A percentile compares a stretch with the other conserved stretches of the same genome.
phyloP scores from a whole-genome alignment of 1,140 invertebrate species.

The Eciton burchellii region DNA sequence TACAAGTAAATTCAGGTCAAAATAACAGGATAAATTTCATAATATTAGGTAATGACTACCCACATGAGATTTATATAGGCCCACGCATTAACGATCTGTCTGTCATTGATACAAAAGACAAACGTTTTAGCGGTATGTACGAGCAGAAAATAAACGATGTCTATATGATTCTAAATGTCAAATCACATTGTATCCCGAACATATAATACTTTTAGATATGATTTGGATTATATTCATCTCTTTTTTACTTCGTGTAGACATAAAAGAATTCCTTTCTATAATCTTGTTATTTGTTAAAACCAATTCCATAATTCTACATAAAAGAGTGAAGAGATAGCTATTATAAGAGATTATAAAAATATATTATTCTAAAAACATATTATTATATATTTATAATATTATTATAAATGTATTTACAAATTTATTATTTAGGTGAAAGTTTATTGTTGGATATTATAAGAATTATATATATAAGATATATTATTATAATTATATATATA shows the following conservation, averaged over 20 bases:
- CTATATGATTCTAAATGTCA: conserved; percentile 78
- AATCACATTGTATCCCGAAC: conserved; percentile 76
- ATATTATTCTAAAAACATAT: too few species aligned
- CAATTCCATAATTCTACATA: neutral
- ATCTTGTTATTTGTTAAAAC: neutral
- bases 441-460: too few species aligned
- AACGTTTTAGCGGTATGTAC: conserved; percentile 44
- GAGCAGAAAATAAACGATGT: conserved; percentile 51
- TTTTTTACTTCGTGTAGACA: conserved; percentile 6
- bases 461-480: too few species aligned
- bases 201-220: conserved; percentile 80
- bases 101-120: conserved; percentile 28
- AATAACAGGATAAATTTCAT: conserved; percentile 19
- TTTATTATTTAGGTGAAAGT: too few species aligned
- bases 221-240: conserved; percentile 74
- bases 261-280: neutral
- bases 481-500: too few species aligned
- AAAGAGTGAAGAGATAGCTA: neutral
- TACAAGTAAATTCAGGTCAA: neutral
- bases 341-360: too few species aligned
- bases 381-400: too few species aligned
- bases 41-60: conserved; percentile 18
- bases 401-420: too few species aligned
- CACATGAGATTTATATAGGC: conserved; percentile 29
- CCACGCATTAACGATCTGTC: neutral